Evolutionary conservation across 2,797 vertebrate species (phyloP), one percentile per base, ranked within the genome.

Genomic region (Enteromius thamalakanensis): DNA sequence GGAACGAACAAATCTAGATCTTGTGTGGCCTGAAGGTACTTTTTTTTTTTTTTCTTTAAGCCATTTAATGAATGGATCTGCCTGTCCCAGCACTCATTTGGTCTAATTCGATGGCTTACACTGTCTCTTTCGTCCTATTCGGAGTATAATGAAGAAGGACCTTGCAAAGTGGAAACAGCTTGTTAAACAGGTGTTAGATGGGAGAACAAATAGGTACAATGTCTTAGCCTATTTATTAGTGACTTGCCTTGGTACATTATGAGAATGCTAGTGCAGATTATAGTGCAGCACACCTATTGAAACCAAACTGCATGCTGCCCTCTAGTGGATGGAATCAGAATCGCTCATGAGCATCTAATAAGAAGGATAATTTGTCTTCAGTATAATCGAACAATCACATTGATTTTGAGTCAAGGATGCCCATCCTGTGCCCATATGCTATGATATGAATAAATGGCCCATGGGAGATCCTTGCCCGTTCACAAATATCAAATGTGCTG

Each of bases 321-420:
- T 91, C 94, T 94, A 90, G 93, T 93, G 95, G 90, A 23, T 37
- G 58, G n/a, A 75, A 23, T 29, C 10, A 45, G 84, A 87, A 86
- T 87, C 42, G 75, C 42, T 34, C 40, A 1, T 17, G 40, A 65
- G 21, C 51, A 7, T n/a, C 70, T 47, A 17, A 7, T 84, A 85
- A 65, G 76, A 74, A 64, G 55, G 60, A 87, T 60, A 8, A 90
- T 91, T 90, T 89, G 84, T 87, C 85, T 88, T 83, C 79, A 15
- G 64, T 79, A 88, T 88, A 87, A 90, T 91, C 87, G 88, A 72
- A 87, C 81, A 83, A 82, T 85, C 87, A 87, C 86, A 93, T 91
- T 84, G 91, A 93, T 93, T 92, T 89, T 69, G 65, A 91, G 90
- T 87, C 87, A 84, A 85, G 14, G 85, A 84, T 78, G 19, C 23